These are phyloP conservation scores for Eulithis testata DNA, from an alignment of 2,888 invertebrate species.

Conservation along the genomic window DNA sequence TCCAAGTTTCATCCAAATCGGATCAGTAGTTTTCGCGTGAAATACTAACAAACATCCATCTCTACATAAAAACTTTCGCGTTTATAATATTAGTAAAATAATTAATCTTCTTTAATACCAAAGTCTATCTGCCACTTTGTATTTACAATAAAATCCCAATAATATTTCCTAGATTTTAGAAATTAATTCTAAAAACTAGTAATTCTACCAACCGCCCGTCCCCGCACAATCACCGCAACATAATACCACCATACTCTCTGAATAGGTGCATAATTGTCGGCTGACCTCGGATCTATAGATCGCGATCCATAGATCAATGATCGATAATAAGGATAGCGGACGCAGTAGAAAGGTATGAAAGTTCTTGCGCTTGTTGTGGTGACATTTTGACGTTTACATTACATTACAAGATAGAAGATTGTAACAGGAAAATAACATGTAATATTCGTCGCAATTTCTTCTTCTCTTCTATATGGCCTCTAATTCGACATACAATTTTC, in stretches of 20 bases:
- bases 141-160: no score
- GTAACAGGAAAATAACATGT: constrained; percentile 2
- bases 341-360: constrained; percentile 50
- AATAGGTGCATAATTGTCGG: constrained; percentile 60
- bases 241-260: constrained; percentile 49
- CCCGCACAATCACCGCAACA: constrained; percentile 34
- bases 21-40: no score
- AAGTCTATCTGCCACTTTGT: no score
- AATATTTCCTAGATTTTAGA: no score
- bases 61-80: no score
- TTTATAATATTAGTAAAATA: no score
- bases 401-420: constrained; percentile 14
- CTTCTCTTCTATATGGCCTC: no score
- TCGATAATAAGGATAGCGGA: constrained; percentile 65
- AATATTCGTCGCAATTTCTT: no score
- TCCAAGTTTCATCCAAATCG: no score
- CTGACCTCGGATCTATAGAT: constrained; percentile 65
- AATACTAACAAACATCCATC: no score
- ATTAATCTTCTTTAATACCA: no score
- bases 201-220: constrained; percentile 15
- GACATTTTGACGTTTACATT: constrained; percentile 33
- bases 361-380: constrained; percentile 23
- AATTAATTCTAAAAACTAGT: constrained; percentile 16
- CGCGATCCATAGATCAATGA: constrained; percentile 73
- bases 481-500: no score